Evolutionary conservation across 2,797 vertebrate genomes (phyloP).

Genomic region (Pygocentrus nattereri): DNA sequence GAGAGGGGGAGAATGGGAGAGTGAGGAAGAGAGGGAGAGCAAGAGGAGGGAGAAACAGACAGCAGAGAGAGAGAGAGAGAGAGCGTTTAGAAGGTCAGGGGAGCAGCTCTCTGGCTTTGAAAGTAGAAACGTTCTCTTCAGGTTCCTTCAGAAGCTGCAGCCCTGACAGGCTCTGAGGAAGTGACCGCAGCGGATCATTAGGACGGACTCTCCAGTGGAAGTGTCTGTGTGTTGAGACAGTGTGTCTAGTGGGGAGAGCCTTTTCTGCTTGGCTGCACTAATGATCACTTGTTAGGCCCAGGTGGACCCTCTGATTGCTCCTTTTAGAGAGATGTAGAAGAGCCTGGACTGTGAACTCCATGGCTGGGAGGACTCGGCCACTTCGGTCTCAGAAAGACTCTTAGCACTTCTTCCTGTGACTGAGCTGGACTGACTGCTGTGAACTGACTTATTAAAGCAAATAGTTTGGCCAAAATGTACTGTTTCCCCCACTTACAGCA

Average conservation of each 20-base stretch:
- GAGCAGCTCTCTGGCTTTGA: background rate
- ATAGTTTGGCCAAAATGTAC: too few species aligned
- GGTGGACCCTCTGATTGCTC: constrained; percentile 6
- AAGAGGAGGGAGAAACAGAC: too few species aligned
- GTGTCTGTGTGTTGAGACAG: constrained; percentile 24
- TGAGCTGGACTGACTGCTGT: background rate
- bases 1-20: background rate
- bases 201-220: constrained; percentile 8
- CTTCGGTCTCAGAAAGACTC: background rate
- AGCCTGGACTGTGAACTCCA: constrained; percentile 4
- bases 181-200: constrained; percentile 44
- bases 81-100: constrained; percentile 11
- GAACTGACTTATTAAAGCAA: too few species aligned
- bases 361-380: background rate
- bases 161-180: constrained; percentile 20
- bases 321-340: constrained; percentile 2
- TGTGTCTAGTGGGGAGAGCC: constrained; percentile 25
- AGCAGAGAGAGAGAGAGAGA: background rate
- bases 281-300: constrained; percentile 46
- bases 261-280: constrained; percentile 45
- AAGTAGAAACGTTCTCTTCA: constrained; percentile 15
- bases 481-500: too few species aligned
- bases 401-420: background rate
- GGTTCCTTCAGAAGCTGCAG: constrained; percentile 36
- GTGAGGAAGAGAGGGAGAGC: background rate